phyloP scores from a whole-genome alignment of 2,888 invertebrate species.

The Ferrisia virgata region DNA sequence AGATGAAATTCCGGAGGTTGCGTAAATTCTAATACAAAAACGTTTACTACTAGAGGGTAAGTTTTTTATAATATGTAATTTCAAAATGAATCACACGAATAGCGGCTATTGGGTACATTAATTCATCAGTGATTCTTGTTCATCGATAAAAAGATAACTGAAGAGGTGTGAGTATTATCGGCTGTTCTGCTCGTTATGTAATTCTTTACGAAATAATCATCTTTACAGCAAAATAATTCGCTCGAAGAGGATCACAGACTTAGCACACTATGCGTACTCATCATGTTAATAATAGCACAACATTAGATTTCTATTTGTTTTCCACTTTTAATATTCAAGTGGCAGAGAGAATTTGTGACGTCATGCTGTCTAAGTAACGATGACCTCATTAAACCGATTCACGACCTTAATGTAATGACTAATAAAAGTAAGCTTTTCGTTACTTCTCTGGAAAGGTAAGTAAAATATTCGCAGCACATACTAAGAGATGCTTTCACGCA shows the following conservation, averaged over 20 bases:
- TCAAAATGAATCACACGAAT: too few relatives aligned
- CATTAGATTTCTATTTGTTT: conserved; percentile 18
- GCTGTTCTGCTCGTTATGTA: background rate
- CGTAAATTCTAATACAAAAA: too few relatives aligned
- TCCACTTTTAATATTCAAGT: background rate
- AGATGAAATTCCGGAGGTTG: too few relatives aligned
- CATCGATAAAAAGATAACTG: background rate
- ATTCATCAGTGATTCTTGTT: too few relatives aligned
- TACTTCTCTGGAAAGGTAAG: background rate
- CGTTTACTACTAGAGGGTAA: too few relatives aligned
- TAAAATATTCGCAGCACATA: background rate
- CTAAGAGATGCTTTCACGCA: background rate
- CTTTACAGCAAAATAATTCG: background rate
- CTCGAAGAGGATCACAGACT: background rate
- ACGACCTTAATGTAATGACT: conserved; percentile 27
- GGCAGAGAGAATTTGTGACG: conserved; percentile 8
- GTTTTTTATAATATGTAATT: too few relatives aligned
- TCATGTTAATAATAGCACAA: conserved; percentile 22
- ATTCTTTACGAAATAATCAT: background rate
- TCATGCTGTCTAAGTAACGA: conserved; percentile 3
- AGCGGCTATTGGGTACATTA: too few relatives aligned
- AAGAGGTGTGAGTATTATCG: background rate
- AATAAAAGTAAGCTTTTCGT: conserved; percentile 4
- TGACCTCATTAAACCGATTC: conserved; percentile 17
- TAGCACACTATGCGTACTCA: background rate